Conservation (phyloP, 2,797 vertebrate genomes). For the Melanogrammus aeglefinus region DNA sequence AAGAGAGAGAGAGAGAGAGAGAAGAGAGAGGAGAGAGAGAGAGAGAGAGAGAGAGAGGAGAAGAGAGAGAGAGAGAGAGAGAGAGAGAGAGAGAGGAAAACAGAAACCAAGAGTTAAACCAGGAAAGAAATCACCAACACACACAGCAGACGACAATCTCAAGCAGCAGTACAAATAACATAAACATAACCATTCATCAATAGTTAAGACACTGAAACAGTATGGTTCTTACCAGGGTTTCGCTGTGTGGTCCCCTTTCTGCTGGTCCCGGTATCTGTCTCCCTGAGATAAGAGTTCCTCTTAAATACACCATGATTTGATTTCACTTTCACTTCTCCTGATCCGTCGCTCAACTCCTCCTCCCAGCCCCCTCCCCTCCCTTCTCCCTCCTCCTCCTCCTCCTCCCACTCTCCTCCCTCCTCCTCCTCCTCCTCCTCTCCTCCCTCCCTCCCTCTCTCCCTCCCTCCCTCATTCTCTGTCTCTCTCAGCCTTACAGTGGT, state of each 20-base stretch:
- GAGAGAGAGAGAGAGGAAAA: background rate
- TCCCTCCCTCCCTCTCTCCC: background rate
- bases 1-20: too few relatives aligned
- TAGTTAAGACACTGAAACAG: background rate
- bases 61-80: too few relatives aligned
- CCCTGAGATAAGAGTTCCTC: constrained; percentile 48
- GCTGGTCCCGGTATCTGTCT: background rate
- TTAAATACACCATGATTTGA: constrained; percentile 66
- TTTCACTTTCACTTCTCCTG: constrained; percentile 83
- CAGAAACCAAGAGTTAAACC: background rate
- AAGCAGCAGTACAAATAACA: background rate
- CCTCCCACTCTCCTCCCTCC: constrained; percentile 21
- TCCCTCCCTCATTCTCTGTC: background rate
- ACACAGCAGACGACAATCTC: background rate
- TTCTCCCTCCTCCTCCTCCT: constrained; percentile 41
- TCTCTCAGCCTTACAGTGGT: background rate
- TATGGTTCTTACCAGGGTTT: background rate
- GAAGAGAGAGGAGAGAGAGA: background rate
- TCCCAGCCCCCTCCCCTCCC: constrained; percentile 26
- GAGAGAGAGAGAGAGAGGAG: background rate
- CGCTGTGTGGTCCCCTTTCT: background rate
- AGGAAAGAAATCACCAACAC: background rate
- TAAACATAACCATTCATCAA: background rate
- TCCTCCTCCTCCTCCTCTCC: background rate
- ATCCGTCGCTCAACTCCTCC: constrained; percentile 28